These are phyloP conservation scores for Leptogaster cylindrica DNA, from an alignment of 2,888 invertebrate species.

Conservation along the genomic window DNA sequence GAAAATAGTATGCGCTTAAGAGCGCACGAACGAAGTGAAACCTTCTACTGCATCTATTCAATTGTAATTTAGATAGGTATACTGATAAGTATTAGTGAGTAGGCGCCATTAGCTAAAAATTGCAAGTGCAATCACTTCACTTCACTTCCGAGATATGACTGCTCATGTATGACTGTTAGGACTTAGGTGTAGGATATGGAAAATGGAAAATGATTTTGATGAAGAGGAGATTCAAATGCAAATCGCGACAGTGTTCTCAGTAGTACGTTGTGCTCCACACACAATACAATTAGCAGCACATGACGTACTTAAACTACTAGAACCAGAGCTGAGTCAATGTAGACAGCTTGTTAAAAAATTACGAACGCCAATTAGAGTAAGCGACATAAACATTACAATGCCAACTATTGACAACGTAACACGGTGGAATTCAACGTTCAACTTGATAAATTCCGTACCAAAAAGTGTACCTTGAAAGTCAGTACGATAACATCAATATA, in stretches of 20 bases:
- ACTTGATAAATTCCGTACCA: background rate
- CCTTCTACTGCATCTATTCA: no score
- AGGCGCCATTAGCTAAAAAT: no score
- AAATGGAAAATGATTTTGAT: no score
- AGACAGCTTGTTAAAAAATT: background rate
- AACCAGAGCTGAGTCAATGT: background rate
- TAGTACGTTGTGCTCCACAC: conserved; percentile 4
- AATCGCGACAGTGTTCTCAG: background rate
- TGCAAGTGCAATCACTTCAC: no score
- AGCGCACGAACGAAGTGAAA: no score
- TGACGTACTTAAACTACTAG: background rate
- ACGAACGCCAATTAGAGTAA: background rate
- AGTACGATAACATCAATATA: background rate
- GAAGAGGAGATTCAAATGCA: no score
- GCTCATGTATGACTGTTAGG: no score
- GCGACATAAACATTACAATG: background rate
- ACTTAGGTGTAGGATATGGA: no score
- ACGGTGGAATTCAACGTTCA: background rate
- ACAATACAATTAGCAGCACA: conserved; percentile 7
- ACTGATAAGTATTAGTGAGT: no score
- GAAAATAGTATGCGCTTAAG: no score
- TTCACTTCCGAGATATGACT: no score
- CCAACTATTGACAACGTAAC: background rate
- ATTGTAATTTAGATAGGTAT: no score
- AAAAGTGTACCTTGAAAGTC: conserved; percentile 2